Base-by-base conservation (phyloP, 2,797 vertebrate species). In the Falco peregrinus region DNA sequence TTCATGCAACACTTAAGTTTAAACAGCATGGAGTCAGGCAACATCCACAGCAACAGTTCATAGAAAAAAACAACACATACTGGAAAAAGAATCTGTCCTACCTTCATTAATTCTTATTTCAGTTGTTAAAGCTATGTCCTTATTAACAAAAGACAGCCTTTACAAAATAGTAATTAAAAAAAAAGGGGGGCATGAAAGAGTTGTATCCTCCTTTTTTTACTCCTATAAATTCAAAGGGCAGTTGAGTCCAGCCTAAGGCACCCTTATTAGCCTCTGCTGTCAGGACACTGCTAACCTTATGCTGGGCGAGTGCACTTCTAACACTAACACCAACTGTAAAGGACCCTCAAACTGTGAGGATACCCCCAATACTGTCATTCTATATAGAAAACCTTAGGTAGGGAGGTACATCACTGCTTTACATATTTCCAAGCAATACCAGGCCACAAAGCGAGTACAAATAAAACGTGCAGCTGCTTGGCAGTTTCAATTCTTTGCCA, bases 71-170 rank as follows among this genome's bases (percentile, higher is more conserved):
- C 7, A 56, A 47, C 20, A 47, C 13, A 53, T 53, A 20, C 16
- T 11, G 17, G 37, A 67, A 67, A 85, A 91, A 78, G 6, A 74
- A 41, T 33, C 24, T 21, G 6, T 82, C 97, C 94, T 93, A 98
- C 98, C 98, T 98, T 80, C 25, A 60, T 8, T 51, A 43, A 29
- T 50, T 37, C 37, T 37, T 29, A 65, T 50, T 56, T 95, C 91
- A 74, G 71, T 54, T 87, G 61, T 78, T 79, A 64, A 41, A 82
- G 65, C 17, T 47, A 78, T 7, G 4, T 96, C 81, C 68, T 84
- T 31, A 89, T 28, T 5, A 74, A 86, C 43, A 88, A 96, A 92
- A 61, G 53, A 5, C 41, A 98, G 93, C 78, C 98, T 98, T 96
- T 68, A 59, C 51, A 88, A 93, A 89, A 70, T 37, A 54, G 37